A percentile compares a stretch with the other conserved stretches of the same genome.
Conservation (phyloP, 2,888 invertebrate species). For the Quadroppia sp. region DNA sequence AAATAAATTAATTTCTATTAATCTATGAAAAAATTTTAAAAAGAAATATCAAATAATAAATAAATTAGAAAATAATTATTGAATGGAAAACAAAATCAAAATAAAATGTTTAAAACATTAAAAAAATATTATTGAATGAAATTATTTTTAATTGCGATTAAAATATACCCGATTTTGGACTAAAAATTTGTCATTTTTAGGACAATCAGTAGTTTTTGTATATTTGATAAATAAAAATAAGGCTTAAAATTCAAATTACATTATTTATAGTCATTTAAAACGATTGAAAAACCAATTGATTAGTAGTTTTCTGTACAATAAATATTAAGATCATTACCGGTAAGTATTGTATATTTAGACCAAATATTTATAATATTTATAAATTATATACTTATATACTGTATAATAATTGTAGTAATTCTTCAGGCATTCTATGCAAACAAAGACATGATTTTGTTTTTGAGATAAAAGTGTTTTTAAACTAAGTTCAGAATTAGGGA, state of each 20-base stretch:
- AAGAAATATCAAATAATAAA: background rate
- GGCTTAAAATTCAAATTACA: constrained; percentile 35
- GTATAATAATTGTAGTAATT: constrained; percentile 21
- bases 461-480: background rate
- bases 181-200: background rate
- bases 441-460: constrained; percentile 33
- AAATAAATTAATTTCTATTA: background rate
- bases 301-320: constrained; percentile 34
- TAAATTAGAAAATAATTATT: background rate
- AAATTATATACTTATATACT: constrained; percentile 13
- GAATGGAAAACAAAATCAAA: background rate
- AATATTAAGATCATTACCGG: constrained; percentile 35
- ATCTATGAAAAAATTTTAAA: background rate
- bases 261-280: constrained; percentile 10
- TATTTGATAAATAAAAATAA: constrained; percentile 23
- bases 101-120: background rate
- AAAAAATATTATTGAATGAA: background rate
- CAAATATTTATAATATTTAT: constrained; percentile 32
- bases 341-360: constrained; percentile 16
- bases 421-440: constrained; percentile 31
- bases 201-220: background rate
- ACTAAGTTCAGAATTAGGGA: background rate
- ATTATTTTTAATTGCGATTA: constrained; percentile 3
- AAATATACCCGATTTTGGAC: constrained; percentile 12
- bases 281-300: constrained; percentile 30